A percentile compares a stretch with the other conserved stretches of the same genome.
phyloP scores from a whole-genome alignment of 2,888 invertebrate species.

The Allacma fusca region DNA sequence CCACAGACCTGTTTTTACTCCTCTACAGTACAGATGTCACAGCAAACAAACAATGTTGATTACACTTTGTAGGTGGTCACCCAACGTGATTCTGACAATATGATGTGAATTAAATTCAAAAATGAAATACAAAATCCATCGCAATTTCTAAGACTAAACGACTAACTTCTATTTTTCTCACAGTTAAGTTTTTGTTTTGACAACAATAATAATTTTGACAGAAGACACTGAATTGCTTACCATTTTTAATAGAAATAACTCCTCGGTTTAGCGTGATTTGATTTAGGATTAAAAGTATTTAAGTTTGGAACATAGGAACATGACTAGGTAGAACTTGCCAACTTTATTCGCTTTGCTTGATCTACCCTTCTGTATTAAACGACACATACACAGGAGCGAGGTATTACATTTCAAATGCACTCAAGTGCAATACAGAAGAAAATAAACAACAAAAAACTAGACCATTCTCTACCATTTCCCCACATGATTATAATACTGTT shows the following conservation, averaged over 20 bases:
- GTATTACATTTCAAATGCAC: slow-evolving; percentile 13
- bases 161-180: slow-evolving; percentile 21
- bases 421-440: slow-evolving; percentile 10
- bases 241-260: slow-evolving; percentile 20
- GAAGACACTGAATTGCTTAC: slow-evolving; percentile 23
- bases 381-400: slow-evolving; percentile 2
- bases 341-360: slow-evolving; percentile 21
- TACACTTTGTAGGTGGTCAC: not conserved
- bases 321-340: slow-evolving; percentile 33
- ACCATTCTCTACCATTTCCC: slow-evolving; percentile 22
- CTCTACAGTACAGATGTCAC: not conserved
- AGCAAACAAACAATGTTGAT: not conserved
- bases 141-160: not conserved
- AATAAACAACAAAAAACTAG: slow-evolving; percentile 24
- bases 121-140: not conserved
- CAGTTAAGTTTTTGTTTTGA: slow-evolving; percentile 28
- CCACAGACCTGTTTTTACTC: not conserved
- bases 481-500: slow-evolving; percentile 34
- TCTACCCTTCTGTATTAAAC: slow-evolving; percentile 20
- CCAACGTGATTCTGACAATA: slow-evolving; percentile 7
- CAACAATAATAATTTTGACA: slow-evolving; percentile 15
- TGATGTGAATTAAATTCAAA: not conserved
- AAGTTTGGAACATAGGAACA: slow-evolving; percentile 31
- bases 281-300: slow-evolving; percentile 27
- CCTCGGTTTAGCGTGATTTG: slow-evolving; percentile 26